Evolutionary conservation across 1,140 invertebrate species (phyloP).

Genomic region (Drosophila melanogaster): DNA sequence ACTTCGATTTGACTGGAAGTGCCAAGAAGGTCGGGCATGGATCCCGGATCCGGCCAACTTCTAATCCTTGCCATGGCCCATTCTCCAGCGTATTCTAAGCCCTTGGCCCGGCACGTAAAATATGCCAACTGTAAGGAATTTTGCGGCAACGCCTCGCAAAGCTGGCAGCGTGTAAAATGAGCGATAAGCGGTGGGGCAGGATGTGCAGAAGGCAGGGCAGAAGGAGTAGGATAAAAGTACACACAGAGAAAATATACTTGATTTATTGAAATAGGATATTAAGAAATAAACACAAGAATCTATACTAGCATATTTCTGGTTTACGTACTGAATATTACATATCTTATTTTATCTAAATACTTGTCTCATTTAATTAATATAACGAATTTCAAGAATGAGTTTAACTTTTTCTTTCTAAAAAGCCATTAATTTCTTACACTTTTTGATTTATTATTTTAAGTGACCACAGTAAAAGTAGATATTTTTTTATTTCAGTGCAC

Average conservation of each 20-base stretch:
- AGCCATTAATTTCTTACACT: too few species aligned
- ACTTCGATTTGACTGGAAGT: slow-evolving; percentile 40
- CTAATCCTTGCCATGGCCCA: slow-evolving; percentile 62
- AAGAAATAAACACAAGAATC: not conserved
- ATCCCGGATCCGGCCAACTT: slow-evolving; percentile 19
- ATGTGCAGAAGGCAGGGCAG: not conserved
- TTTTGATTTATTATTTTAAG: too few species aligned
- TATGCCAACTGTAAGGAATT: slow-evolving; percentile 74
- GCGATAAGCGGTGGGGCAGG: slow-evolving; percentile 64
- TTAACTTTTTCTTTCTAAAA: too few species aligned
- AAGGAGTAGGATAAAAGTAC: slow-evolving; percentile 1
- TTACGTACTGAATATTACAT: too few species aligned
- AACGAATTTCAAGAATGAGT: too few species aligned
- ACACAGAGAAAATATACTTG: slow-evolving; percentile 8
- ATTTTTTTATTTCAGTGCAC: slow-evolving; percentile 5
- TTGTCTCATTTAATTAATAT: too few species aligned
- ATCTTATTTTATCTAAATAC: too few species aligned
- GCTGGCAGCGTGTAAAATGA: slow-evolving; percentile 79
- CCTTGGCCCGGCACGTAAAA: slow-evolving; percentile 70
- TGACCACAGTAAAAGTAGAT: too few species aligned
- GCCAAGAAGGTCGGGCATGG: slow-evolving; percentile 11
- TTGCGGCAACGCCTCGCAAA: slow-evolving; percentile 72
- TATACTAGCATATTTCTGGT: too few species aligned
- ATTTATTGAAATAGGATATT: too few species aligned
- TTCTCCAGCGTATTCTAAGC: slow-evolving; percentile 32